Conservation (phyloP, 1,140 invertebrate genomes). For the Prorops nasuta region DNA sequence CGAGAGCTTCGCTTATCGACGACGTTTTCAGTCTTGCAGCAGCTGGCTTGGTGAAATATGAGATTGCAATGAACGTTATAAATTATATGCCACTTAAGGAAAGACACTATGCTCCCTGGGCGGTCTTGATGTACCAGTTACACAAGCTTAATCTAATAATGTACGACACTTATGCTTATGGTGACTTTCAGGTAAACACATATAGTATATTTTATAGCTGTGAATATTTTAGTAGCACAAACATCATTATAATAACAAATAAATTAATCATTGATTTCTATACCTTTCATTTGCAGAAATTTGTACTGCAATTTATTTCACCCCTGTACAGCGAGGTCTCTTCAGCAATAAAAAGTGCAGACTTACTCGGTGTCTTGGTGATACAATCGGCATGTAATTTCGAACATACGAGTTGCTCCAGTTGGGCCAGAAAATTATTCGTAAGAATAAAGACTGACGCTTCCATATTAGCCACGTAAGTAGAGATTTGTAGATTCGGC, state of each 20-base stretch:
- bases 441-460: background rate
- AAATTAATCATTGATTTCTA: background rate
- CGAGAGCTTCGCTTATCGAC: constrained; percentile 63
- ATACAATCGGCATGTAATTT: constrained; percentile 43
- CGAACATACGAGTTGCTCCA: constrained; percentile 32
- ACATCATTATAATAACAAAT: too few relatives aligned
- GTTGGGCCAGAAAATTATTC: constrained; percentile 28
- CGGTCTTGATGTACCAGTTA: constrained; percentile 55
- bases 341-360: constrained; percentile 39
- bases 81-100: constrained; percentile 63
- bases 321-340: constrained; percentile 32
- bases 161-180: constrained; percentile 34
- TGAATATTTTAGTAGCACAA: too few relatives aligned
- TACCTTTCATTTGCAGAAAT: constrained; percentile 33
- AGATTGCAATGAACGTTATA: constrained; percentile 62
- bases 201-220: constrained; percentile 4
- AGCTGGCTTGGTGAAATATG: constrained; percentile 60
- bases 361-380: constrained; percentile 51
- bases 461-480: background rate
- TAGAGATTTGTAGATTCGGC: background rate
- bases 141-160: constrained; percentile 46
- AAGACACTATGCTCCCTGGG: constrained; percentile 63
- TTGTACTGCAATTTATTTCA: constrained; percentile 37
- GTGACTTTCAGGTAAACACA: constrained; percentile 32
- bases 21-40: constrained; percentile 58